phyloP scores from a whole-genome alignment of 2,888 invertebrate species.

The Andrena minutula region DNA sequence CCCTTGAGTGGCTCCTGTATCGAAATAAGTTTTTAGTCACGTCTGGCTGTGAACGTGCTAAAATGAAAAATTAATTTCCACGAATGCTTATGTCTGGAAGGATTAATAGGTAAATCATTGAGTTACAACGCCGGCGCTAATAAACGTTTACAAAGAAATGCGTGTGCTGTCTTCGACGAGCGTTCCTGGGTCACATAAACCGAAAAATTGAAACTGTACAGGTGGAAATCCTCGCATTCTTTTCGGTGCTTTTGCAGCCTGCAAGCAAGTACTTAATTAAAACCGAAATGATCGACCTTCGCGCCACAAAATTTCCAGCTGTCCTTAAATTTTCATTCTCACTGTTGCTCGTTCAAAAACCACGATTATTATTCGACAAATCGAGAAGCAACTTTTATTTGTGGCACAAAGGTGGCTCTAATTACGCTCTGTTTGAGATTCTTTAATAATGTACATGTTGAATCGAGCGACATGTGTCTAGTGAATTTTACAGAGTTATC shows the following conservation, averaged over 20 bases:
- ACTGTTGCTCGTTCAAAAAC: background rate
- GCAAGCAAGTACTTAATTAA: background rate
- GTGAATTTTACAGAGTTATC: conserved; percentile 8
- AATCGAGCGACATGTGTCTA: background rate
- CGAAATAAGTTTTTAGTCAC: too few species aligned
- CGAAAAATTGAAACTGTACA: conserved; percentile 1
- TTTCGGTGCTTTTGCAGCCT: conserved; percentile 20
- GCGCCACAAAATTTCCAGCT: background rate
- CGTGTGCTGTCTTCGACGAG: background rate
- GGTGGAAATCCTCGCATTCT: background rate
- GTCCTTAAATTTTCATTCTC: conserved; percentile 15
- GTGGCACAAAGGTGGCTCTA: conserved; percentile 11
- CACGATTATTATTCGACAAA: background rate
- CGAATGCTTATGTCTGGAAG: conserved; percentile 25
- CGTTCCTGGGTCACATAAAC: conserved; percentile 4
- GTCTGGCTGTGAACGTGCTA: too few species aligned
- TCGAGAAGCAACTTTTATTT: conserved; percentile 4
- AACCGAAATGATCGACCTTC: background rate
- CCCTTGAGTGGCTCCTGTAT: too few species aligned
- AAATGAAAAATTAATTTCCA: too few species aligned
- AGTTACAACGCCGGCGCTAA: conserved; percentile 31
- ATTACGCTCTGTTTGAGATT: background rate
- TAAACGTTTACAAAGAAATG: conserved; percentile 35
- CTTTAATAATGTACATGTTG: background rate
- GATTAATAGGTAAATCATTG: conserved; percentile 28